phyloP scores from a whole-genome alignment of 2,888 invertebrate species.

The Meteorus cinctellus region DNA sequence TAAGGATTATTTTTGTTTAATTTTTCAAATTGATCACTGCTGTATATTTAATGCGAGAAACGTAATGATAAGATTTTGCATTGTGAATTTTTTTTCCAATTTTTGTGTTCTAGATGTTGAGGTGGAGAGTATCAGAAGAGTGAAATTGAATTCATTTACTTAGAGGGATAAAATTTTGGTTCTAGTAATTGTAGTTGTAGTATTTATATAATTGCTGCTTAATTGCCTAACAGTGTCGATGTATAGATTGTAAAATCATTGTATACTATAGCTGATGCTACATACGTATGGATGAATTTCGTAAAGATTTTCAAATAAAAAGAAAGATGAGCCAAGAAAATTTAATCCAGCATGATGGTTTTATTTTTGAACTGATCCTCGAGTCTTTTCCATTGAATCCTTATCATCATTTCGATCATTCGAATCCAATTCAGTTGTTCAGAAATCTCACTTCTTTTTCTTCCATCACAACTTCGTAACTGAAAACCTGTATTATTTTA shows the following conservation, averaged over 20 bases:
- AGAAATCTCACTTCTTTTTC: too few relatives aligned
- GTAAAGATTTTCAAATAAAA: not conserved
- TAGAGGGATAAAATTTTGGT: not conserved
- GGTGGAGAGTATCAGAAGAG: not conserved
- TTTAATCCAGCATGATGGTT: not conserved
- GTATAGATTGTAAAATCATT: not conserved
- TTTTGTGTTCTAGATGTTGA: not conserved
- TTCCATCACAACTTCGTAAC: too few relatives aligned
- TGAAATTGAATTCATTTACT: not conserved
- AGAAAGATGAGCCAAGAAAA: not conserved
- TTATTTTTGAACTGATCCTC: not conserved
- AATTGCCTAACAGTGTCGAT: not conserved
- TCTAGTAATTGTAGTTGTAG: not conserved
- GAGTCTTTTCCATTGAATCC: not conserved
- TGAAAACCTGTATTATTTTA: too few relatives aligned
- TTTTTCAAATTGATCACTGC: not conserved
- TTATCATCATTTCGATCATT: not conserved
- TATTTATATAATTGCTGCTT: conserved; percentile 6
- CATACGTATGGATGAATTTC: not conserved
- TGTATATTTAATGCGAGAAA: not conserved
- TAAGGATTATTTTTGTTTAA: not conserved
- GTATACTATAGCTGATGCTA: not conserved
- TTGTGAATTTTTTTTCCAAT: conserved; percentile 4
- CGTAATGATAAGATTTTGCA: not conserved
- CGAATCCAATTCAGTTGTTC: not conserved